Evolutionary conservation across 2,888 invertebrate species (phyloP).

Genomic region (Lithophane ornitopus): DNA sequence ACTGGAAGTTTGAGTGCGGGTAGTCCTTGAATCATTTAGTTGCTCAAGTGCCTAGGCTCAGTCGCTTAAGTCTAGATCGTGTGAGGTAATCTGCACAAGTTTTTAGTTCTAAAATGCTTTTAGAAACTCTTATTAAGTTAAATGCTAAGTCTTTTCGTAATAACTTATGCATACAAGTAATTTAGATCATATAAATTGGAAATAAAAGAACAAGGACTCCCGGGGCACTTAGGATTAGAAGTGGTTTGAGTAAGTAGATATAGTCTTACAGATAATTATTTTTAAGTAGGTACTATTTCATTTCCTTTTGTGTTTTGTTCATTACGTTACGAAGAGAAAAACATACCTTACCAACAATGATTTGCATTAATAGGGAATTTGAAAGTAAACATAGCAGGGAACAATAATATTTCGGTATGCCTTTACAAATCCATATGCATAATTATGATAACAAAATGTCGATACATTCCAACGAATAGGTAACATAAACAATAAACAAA

Average conservation of each 20-base stretch:
- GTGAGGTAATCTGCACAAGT: slow-evolving; percentile 26
- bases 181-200: slow-evolving; percentile 9
- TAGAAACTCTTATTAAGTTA: slow-evolving; percentile 15
- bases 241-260: neutral
- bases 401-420: neutral
- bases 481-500: no score
- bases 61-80: slow-evolving; percentile 36
- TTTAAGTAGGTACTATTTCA: neutral
- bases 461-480: neutral
- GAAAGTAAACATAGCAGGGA: neutral
- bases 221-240: neutral
- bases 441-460: neutral
- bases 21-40: slow-evolving; percentile 57
- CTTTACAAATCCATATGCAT: neutral
- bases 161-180: neutral
- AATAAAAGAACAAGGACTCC: neutral
- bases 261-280: neutral
- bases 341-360: neutral
- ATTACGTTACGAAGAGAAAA: neutral
- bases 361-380: neutral
- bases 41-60: slow-evolving; percentile 46
- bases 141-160: slow-evolving; percentile 2
- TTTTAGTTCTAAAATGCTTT: slow-evolving; percentile 49
- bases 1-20: slow-evolving; percentile 50
- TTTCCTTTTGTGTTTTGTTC: neutral